Base-by-base conservation (phyloP, 2,797 vertebrate genomes). In the Hybognathus amarus region DNA sequence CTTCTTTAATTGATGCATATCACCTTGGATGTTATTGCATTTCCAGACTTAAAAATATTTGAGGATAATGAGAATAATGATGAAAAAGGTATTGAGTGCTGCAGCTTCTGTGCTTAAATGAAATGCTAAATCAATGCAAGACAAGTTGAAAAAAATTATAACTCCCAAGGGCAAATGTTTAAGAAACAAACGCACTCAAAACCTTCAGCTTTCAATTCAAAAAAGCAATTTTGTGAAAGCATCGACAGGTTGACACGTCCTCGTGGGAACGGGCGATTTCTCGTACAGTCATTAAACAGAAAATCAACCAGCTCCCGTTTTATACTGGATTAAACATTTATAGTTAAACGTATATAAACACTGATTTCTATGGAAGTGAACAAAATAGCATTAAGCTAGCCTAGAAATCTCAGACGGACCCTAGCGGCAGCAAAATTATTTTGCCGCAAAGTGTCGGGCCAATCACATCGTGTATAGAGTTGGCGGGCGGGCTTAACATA, bases 71-170 rank as follows among this genome's bases (percentile, higher is more conserved):
- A 56, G 24, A 40, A 70, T 85, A 75, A 85, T 83, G 82, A 83
- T 61, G 68, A 22, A 47, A 77, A 42, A 27, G 50, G 12, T 42
- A 50, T 81, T 85, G 30, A 3, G 8, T 54, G 33, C 47, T 54
- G 59, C 45, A 50, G 59, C 64, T 74, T n/a, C 8, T 33, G 50
- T 30, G 76, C 52, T 71, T 85, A 59, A 64, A 82, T 79, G 64
- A 78, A 85, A 78, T 54, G 22, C 75, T 69, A 69, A 83, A 80
- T 86, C 83, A 80, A 18, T 82, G 74, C 47, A n/a, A 73, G 70
- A 36, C 40, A 33, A 68, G 13, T 22, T 38, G 45, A 42, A 70
- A 71, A 78, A 66, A 24, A 33, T 13, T 68, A 81, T 80, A 50
- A 81, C 73, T 79, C 47, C 52, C 54, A 84, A 70, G 80, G 81